phyloP scores from a whole-genome alignment of 37 sponge, comb jelly and placozoan species.

The Haliclona indistincta region DNA sequence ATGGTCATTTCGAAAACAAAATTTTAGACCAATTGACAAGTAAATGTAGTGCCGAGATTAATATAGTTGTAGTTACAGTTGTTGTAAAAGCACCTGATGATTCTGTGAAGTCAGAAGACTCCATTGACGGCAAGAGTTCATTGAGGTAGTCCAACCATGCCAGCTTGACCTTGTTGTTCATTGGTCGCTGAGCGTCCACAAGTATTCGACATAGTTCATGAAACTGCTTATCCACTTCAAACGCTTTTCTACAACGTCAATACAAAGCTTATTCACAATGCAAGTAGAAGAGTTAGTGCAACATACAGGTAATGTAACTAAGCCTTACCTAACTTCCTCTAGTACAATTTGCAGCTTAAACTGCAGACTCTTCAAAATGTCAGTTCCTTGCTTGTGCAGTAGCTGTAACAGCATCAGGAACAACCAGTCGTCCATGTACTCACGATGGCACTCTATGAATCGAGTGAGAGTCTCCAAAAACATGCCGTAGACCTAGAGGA shows the following conservation, averaged over 20 bases:
- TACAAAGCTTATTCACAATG: not conserved
- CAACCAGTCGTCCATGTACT: conserved; percentile 78
- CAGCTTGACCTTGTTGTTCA: conserved; percentile 75
- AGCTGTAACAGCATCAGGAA: conserved; percentile 65
- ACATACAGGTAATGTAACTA: not conserved
- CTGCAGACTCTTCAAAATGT: conserved; percentile 68
- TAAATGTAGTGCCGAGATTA: too few relatives aligned
- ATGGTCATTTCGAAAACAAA: too few relatives aligned
- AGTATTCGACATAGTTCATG: conserved; percentile 60
- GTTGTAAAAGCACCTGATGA: conserved; percentile 41
- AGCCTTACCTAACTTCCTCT: conserved; percentile 65
- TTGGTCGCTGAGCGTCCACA: conserved; percentile 73
- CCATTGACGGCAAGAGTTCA: conserved; percentile 62
- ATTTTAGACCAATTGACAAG: too few relatives aligned
- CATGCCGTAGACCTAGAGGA: conserved; percentile 61
- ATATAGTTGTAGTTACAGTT: too few relatives aligned
- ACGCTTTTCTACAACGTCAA: conserved; percentile 20
- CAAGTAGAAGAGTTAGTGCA: not conserved
- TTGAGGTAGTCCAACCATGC: conserved; percentile 77
- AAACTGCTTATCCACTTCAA: conserved; percentile 67
- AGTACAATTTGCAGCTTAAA: conserved; percentile 57
- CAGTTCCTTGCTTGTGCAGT: conserved; percentile 68
- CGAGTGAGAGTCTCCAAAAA: conserved; percentile 66
- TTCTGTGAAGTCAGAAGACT: conserved; percentile 62
- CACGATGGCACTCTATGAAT: conserved; percentile 58